Conservation (phyloP, 2,113 vertebrate species). For the Brevimyrus niger region DNA sequence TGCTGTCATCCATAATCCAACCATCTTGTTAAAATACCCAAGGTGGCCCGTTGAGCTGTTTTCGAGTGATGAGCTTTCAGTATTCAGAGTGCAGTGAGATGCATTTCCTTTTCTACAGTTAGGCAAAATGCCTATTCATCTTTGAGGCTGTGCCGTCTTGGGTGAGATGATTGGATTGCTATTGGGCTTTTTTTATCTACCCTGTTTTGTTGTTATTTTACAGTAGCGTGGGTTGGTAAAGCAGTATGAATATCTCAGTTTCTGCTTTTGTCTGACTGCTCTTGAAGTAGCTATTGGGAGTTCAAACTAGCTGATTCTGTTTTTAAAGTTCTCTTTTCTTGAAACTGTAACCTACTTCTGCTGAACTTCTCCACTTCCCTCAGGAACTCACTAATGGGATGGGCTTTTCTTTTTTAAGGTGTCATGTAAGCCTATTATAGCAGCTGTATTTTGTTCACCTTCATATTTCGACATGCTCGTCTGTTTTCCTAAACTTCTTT, state of each 20-base stretch:
- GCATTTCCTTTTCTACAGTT: conserved; percentile 13
- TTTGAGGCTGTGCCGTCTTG: conserved; percentile 30
- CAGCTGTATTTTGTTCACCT: not conserved
- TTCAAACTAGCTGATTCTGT: not conserved
- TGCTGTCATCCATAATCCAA: conserved; percentile 52
- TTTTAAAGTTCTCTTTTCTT: not conserved
- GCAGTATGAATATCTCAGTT: not conserved
- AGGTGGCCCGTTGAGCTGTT: conserved; percentile 42
- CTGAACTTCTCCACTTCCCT: not conserved
- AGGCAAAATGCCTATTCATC: conserved; percentile 4
- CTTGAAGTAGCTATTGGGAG: not conserved
- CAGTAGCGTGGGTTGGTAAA: conserved; percentile 6
- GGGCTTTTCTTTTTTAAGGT: not conserved
- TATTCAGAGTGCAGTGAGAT: not conserved
- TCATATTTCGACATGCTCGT: not conserved
- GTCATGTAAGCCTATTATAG: not conserved
- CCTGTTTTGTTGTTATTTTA: conserved; percentile 1
- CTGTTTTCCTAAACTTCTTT: not conserved
- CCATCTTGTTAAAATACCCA: conserved; percentile 51
- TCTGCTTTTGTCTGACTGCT: not conserved
- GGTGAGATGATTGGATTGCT: conserved; percentile 27
- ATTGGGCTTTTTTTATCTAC: not conserved
- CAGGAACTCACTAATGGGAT: not conserved
- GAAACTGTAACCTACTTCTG: conserved; percentile 11
- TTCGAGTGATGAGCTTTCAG: conserved; percentile 15